These are phyloP conservation scores for human DNA, from an alignment of 2,113 vertebrate species.

Conservation along the genomic window DNA sequence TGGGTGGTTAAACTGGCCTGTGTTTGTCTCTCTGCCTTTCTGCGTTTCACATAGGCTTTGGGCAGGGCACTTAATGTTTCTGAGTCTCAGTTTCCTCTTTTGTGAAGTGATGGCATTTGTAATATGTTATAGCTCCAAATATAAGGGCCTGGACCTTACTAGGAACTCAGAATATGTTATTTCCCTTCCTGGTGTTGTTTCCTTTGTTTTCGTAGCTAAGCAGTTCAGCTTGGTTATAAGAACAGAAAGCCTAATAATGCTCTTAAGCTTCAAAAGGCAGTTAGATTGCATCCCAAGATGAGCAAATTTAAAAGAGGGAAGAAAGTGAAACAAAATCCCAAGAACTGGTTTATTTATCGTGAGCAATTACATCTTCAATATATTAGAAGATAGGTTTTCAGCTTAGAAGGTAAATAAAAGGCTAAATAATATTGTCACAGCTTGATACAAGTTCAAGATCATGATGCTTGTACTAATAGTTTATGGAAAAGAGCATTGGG, in stretches of 20 bases:
- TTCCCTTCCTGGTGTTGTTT: not conserved
- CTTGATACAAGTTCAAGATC: not conserved
- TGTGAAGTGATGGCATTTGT: not conserved
- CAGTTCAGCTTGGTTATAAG: not conserved
- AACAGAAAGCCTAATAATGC: not conserved
- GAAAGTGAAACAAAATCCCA: not conserved
- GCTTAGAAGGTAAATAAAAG: not conserved
- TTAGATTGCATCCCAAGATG: not conserved
- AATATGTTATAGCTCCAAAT: not conserved
- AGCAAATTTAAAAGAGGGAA: not conserved
- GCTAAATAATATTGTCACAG: not conserved
- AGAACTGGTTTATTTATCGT: not conserved
- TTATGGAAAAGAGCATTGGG: not conserved
- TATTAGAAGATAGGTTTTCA: not conserved
- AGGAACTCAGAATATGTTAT: not conserved
- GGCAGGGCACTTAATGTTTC: not conserved
- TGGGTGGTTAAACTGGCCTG: not conserved
- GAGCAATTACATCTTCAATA: not conserved
- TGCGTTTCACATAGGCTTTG: not conserved
- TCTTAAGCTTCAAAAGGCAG: not conserved
- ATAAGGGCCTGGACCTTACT: not conserved
- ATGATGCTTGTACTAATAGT: fast-evolving
- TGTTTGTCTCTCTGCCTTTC: not conserved
- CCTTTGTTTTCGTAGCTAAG: not conserved
- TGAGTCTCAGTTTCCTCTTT: not conserved